Conservation (phyloP, 2,888 invertebrate genomes). For the Schizotus pectinicornis region DNA sequence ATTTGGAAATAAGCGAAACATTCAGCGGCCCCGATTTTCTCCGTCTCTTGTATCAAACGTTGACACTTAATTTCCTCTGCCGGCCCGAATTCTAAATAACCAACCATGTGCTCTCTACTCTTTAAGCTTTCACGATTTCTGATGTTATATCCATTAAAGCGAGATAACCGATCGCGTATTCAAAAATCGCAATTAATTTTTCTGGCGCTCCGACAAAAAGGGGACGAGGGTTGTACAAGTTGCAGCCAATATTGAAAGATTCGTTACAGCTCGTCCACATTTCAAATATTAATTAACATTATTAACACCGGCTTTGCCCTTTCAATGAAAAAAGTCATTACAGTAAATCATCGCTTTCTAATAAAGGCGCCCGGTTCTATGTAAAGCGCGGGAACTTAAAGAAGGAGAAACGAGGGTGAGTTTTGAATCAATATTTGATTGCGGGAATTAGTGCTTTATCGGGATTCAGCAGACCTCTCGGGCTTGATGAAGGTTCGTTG, state of each 20-base stretch:
- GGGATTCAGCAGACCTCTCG: constrained; percentile 60
- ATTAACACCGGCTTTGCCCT: constrained; percentile 64
- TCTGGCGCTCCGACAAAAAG: constrained; percentile 2
- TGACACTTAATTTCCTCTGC: constrained; percentile 52
- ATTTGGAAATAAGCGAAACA: constrained; percentile 43
- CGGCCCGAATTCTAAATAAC: constrained; percentile 49
- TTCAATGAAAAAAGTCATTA: constrained; percentile 62
- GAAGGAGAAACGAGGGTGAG: constrained; percentile 55
- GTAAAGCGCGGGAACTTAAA: constrained; percentile 53
- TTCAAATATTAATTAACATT: constrained; percentile 69
- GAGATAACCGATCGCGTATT: constrained; percentile 15
- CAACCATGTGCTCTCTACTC: constrained; percentile 36
- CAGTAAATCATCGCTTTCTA: constrained; percentile 68
- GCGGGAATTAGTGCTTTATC: constrained; percentile 61
- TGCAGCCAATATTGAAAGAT: constrained; percentile 49
- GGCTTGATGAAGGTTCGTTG: constrained; percentile 60
- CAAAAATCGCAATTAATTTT: constrained; percentile 23
- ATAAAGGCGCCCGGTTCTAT: constrained; percentile 59
- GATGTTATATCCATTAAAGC: constrained; percentile 30
- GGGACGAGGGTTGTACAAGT: constrained; percentile 31
- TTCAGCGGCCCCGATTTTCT: constrained; percentile 42
- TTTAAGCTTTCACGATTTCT: constrained; percentile 27
- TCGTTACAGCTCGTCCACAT: constrained; percentile 57
- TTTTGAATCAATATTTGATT: constrained; percentile 63
- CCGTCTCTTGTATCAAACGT: constrained; percentile 49